phyloP scores from a whole-genome alignment of 2,113 vertebrate species.

The Emydocephalus ijimae region DNA sequence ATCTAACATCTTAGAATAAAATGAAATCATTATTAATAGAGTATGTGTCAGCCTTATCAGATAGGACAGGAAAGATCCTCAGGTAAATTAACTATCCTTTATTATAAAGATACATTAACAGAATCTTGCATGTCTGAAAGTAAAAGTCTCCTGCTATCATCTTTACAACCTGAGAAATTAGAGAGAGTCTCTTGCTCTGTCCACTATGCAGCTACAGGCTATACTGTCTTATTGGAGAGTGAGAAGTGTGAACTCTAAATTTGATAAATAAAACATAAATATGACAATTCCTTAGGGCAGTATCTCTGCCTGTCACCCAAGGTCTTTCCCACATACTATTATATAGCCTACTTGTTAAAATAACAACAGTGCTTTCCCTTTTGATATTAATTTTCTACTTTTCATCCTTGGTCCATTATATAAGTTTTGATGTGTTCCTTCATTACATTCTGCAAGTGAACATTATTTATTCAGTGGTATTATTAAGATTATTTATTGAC shows the following conservation, averaged over 20 bases:
- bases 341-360: not conserved
- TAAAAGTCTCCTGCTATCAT: not conserved
- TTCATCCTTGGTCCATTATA: not conserved
- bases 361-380: not conserved
- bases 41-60: not conserved
- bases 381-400: not conserved
- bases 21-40: slow-evolving; percentile 5
- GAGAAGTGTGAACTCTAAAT: not conserved
- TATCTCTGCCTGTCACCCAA: not conserved
- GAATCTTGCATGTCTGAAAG: not conserved
- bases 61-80: not conserved
- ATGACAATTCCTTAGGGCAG: not conserved
- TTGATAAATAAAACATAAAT: not conserved
- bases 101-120: not conserved
- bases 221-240: not conserved
- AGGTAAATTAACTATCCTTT: not conserved
- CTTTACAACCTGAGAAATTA: not conserved
- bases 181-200: not conserved
- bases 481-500: slow-evolving; percentile 21
- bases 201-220: not conserved
- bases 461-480: not conserved
- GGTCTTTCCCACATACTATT: not conserved
- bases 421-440: slow-evolving; percentile 15
- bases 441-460: not conserved
- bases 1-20: not conserved